Evolutionary conservation across 2,888 invertebrate species (phyloP), one percentile per base, ranked within the genome.

Genomic region (Pilophorus perplexus): DNA sequence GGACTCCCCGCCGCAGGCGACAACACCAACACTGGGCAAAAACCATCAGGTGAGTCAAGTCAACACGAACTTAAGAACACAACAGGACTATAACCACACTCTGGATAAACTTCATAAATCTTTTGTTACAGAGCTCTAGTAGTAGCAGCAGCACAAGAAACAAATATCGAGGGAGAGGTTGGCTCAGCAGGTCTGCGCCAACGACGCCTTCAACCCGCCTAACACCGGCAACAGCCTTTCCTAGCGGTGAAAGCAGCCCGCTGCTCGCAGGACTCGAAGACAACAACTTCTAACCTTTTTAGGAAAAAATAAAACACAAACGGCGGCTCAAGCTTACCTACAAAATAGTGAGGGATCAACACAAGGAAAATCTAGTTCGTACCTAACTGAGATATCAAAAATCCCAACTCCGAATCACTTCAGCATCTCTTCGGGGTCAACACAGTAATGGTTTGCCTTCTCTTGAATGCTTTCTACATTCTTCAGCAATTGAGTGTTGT

Each of bases 1-100:
- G 25, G 84, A 83, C 71, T 90, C 90, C 0, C 90, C 90, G 0
- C 90, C 90, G 0, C 83, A 86, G 72, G 88, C 89, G 2, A 90
- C 89, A n/a, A 89, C 89, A 74, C 90, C 90, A 3, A 89, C 89
- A 10, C 81, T 85, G 71, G 86, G 67, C 8, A 70, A 70, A 38
- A 50, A 54, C 27, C 50, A 68, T 22, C 68, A 68, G 52, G 68
- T 68, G 33, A 33, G 12, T 33, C 12, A n/a, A n/a, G n/a, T n/a
- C n/a, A n/a, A n/a, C n/a, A n/a, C n/a, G n/a, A n/a, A 8, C 8
- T 18, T 44, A 16, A 44, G 14, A 44, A 8, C 18, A 44, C n/a
- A n/a, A n/a, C n/a, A n/a, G n/a, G n/a, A n/a, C n/a, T n/a, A n/a
- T n/a, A n/a, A n/a, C n/a, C n/a, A n/a, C n/a, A n/a, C n/a, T n/a